Percentiles rank a stretch among this genome's conserved stretches.
Evolutionary conservation across 2,888 invertebrate genomes (phyloP).

Genomic region (Brachypalpus laphriformis): DNA sequence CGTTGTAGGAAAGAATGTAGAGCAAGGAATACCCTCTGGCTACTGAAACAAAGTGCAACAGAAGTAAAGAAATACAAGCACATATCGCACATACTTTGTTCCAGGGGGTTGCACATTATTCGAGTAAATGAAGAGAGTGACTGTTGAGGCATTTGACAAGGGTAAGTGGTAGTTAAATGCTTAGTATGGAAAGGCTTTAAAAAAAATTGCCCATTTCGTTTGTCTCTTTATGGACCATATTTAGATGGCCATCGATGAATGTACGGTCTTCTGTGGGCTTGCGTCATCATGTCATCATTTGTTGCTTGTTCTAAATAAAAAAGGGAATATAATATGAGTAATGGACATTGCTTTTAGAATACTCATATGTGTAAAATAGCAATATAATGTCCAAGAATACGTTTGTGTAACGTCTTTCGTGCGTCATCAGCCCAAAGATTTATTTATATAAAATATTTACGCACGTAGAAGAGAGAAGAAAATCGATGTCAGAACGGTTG

Average conservation of each 20-base stretch:
- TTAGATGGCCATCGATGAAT: conserved; percentile 10
- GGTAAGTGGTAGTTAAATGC: conserved; percentile 26
- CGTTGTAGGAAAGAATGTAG: conserved; percentile 33
- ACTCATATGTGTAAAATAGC: neutral
- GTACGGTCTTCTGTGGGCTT: neutral
- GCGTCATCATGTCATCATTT: conserved; percentile 3
- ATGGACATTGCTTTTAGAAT: neutral
- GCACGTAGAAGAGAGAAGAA: no score
- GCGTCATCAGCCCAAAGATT: neutral
- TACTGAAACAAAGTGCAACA: conserved; percentile 51
- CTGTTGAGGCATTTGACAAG: conserved; percentile 12
- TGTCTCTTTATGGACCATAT: conserved; percentile 23
- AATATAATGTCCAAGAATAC: neutral
- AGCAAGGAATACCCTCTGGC: conserved; percentile 56
- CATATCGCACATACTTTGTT: conserved; percentile 13
- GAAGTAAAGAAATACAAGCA: neutral
- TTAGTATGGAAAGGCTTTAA: conserved; percentile 14
- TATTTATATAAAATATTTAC: neutral
- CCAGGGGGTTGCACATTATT: conserved; percentile 11
- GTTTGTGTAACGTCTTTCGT: neutral
- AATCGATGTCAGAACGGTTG: neutral
- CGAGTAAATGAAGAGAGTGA: conserved; percentile 39
- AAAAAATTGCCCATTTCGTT: conserved; percentile 33
- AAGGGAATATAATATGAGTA: neutral
- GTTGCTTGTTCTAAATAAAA: neutral